Base-by-base conservation (phyloP, 2,113 vertebrate species). In the Rhombomys opimus region DNA sequence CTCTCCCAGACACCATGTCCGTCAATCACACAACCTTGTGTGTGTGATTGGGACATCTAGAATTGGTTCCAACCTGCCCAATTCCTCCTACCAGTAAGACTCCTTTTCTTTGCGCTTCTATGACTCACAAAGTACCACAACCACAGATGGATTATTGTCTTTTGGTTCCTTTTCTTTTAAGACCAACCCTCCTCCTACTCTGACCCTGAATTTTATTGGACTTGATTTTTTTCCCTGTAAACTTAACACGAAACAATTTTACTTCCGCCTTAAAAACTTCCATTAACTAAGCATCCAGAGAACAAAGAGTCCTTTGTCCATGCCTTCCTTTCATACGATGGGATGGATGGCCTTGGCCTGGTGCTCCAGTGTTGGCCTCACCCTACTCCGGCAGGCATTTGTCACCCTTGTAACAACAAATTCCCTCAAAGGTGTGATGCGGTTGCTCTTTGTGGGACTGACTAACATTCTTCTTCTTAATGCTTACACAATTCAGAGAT, bases 381-480 rank as follows among this genome's bases (percentile, higher is more conserved):
- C 1, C 3, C 35, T n/a, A 87, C 11, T n/a, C 65, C 63, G 87
- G 35, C 4, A 67, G 35, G 27, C 41, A 70, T 78, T 52, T 90
- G 46, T 41, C n/a, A 84, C 15, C 77, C 12, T 63, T 50, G 1
- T n/a, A 86, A 80, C 52, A 72, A 67, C 2, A 80, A 68, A 78
- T 46, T 70, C 86, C 23, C 7, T 91, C 57, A 63, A 82, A 80
- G 5, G 7, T 91, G 32, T 61, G 57, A 80, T 90, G 72, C 10
- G n/a, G 18, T 89, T 89, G 5, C 7, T 67, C 84, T 91, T 52
- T 86, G 30, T 35, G 50, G 18, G 57, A 70, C 12, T 70, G n/a
- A 20, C n/a, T 87, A 87, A 78, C 76, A 35, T 65, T 94, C 77
- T 91, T 68, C 76, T 7, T 89, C 89, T 81, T 65, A 18, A 76